phyloP scores from a whole-genome alignment of 2,113 vertebrate species.

The Strix uralensis region DNA sequence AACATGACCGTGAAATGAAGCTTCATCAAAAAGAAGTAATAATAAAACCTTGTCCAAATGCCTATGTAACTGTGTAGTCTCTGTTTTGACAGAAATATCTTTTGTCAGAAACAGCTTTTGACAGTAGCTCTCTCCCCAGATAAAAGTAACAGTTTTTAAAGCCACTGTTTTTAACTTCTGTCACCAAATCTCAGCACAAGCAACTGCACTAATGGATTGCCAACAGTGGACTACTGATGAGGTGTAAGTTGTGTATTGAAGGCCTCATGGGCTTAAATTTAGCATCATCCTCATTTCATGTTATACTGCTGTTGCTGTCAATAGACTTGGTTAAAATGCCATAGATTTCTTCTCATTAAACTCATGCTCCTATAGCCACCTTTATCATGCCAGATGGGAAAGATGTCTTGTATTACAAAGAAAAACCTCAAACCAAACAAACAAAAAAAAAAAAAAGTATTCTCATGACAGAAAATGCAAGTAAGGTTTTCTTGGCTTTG shows the following conservation, averaged over 20 bases:
- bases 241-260: not conserved
- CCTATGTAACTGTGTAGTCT: not conserved
- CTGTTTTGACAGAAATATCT: conserved; percentile 23
- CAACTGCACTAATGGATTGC: not conserved
- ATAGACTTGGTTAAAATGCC: not conserved
- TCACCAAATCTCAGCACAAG: not conserved
- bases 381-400: not conserved
- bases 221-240: not conserved
- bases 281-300: not conserved
- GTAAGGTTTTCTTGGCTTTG: not conserved
- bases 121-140: not conserved
- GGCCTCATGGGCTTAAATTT: not conserved
- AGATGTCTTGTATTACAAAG: not conserved
- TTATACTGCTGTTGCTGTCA: not conserved
- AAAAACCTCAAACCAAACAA: not conserved
- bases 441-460: not conserved
- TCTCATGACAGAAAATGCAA: not conserved
- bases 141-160: not conserved
- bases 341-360: not conserved
- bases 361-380: not conserved
- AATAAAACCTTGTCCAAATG: not conserved
- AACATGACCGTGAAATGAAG: not conserved
- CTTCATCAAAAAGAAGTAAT: not conserved
- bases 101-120: conserved; percentile 33
- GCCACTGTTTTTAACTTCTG: not conserved